Conservation (phyloP, 2,888 invertebrate species). For the Conistra vaccinii region DNA sequence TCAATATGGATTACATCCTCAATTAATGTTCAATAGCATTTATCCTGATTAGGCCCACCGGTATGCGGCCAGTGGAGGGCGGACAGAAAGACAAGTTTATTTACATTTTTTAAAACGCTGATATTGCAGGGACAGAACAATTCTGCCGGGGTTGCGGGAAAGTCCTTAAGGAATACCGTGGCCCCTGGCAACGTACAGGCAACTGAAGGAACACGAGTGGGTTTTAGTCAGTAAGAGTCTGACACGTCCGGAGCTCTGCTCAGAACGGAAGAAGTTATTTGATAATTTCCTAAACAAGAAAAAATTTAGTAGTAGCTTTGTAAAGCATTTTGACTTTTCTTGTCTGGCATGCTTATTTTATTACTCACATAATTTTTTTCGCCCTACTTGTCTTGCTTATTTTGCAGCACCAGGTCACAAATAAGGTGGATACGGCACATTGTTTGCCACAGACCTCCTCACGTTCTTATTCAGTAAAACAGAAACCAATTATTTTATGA, state of each 20-base stretch:
- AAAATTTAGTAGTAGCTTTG: no score
- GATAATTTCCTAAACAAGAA: no score
- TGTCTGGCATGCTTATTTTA: neutral
- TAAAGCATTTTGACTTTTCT: neutral
- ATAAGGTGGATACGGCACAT: neutral
- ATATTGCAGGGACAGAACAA: neutral
- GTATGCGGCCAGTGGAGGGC: constrained; percentile 28
- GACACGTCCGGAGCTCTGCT: no score
- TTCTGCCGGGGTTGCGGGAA: no score
- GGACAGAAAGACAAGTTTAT: constrained; percentile 30
- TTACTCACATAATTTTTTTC: neutral
- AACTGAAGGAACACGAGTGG: no score
- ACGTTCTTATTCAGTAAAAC: neutral
- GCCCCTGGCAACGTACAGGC: no score
- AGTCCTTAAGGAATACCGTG: no score
- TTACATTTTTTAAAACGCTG: neutral
- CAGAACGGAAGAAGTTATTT: no score
- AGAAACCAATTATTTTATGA: neutral
- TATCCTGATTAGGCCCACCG: constrained; percentile 72
- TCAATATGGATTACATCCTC: constrained; percentile 76
- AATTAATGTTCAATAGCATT: constrained; percentile 76
- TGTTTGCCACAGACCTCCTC: neutral
- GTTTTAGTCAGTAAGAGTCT: no score
- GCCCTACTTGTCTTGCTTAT: neutral
- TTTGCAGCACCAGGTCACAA: neutral